These are phyloP conservation scores for Vicugna pacos DNA, from an alignment of 2,113 vertebrate species.

Conservation along the genomic window DNA sequence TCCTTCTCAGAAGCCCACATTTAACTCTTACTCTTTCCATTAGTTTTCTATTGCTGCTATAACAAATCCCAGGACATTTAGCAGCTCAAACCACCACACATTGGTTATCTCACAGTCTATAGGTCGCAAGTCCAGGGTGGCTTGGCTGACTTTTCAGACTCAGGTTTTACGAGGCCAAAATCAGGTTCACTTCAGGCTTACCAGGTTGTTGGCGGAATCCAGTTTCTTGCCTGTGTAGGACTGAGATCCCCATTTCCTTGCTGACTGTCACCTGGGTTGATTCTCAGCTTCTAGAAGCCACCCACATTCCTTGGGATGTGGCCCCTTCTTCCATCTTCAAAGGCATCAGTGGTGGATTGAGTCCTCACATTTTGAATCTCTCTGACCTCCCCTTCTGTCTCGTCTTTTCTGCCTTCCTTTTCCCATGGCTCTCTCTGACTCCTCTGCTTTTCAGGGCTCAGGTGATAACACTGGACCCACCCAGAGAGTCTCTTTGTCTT, in stretches of 20 bases:
- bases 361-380: neutral
- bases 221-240: neutral
- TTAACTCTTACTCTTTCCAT: neutral
- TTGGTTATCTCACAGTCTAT: neutral
- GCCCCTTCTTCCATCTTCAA: neutral
- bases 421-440: neutral
- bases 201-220: neutral
- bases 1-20: conserved; percentile 23
- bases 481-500: neutral
- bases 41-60: neutral
- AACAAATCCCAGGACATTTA: neutral
- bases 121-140: neutral
- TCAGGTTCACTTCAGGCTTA: neutral
- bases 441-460: neutral
- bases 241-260: neutral
- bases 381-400: neutral
- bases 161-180: neutral
- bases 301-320: neutral
- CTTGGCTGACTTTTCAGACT: neutral
- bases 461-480: neutral
- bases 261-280: neutral
- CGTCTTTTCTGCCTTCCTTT: neutral
- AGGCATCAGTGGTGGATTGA: neutral
- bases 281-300: neutral
- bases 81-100: neutral